Conservation (phyloP, 2,113 vertebrate species). For the Rafetus swinhoei region DNA sequence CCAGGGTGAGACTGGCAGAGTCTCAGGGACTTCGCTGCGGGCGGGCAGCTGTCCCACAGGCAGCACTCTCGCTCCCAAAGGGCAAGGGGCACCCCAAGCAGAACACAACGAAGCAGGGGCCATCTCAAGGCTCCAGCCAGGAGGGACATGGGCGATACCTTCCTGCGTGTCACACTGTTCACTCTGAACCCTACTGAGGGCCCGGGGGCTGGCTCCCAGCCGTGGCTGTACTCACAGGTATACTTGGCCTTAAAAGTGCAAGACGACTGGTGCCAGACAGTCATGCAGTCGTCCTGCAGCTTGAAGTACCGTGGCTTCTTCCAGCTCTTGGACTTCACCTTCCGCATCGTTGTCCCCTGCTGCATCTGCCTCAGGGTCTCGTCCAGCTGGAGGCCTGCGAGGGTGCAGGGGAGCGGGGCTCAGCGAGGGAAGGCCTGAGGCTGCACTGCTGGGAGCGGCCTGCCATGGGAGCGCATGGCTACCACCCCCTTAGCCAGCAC, state of each 20-base stretch:
- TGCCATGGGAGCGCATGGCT: too few relatives aligned
- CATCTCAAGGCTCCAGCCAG: too few relatives aligned
- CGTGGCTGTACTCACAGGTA: slow-evolving; percentile 84
- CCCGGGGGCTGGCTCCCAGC: neutral
- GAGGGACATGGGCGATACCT: too few relatives aligned
- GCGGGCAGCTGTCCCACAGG: too few relatives aligned
- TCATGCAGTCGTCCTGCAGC: slow-evolving; percentile 91
- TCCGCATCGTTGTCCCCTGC: slow-evolving; percentile 86
- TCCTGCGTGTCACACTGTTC: neutral
- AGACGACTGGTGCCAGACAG: slow-evolving; percentile 93
- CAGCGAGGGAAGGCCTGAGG: neutral
- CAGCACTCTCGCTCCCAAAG: too few relatives aligned
- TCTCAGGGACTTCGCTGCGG: neutral
- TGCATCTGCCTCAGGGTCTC: slow-evolving; percentile 88
- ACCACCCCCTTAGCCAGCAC: too few relatives aligned
- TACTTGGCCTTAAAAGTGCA: slow-evolving; percentile 85
- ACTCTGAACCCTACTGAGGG: neutral
- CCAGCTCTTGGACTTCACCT: slow-evolving; percentile 93
- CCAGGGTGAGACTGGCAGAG: neutral
- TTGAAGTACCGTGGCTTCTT: slow-evolving; percentile 92
- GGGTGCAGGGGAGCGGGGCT: neutral
- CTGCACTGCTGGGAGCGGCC: neutral
- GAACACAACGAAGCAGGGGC: too few relatives aligned
- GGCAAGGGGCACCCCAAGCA: too few relatives aligned
- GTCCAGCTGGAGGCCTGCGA: slow-evolving; percentile 83